Conservation (phyloP, 2,797 vertebrate species). For the Darevskia mixta region DNA sequence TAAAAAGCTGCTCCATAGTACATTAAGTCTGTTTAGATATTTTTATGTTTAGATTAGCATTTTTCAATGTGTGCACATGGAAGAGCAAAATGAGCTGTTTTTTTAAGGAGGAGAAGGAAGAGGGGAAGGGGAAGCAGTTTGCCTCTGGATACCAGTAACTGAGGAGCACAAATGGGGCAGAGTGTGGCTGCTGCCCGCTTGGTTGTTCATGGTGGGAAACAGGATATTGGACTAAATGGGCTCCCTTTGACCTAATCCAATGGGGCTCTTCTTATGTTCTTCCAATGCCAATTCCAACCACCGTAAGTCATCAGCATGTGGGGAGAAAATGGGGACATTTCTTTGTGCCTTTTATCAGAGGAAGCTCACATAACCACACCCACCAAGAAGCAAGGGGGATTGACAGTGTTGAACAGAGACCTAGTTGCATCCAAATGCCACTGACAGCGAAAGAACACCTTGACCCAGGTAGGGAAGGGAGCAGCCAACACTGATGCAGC, state of each 20-base stretch:
- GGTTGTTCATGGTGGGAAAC: no score
- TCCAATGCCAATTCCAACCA: no score
- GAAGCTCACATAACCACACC: neutral
- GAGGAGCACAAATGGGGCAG: neutral
- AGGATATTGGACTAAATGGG: no score
- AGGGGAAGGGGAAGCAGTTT: neutral
- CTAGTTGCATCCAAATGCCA: neutral
- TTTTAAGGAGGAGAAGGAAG: neutral
- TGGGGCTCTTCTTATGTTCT: no score
- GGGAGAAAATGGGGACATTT: slow-evolving; percentile 34
- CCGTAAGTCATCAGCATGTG: neutral
- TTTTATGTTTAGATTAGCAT: neutral
- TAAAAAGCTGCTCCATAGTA: slow-evolving; percentile 59
- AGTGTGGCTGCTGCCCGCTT: no score
- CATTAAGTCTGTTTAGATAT: slow-evolving; percentile 33
- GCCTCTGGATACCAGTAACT: neutral
- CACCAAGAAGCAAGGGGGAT: neutral
- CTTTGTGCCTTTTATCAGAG: neutral
- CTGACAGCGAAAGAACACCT: neutral
- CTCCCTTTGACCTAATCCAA: no score
- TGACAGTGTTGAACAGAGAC: no score
- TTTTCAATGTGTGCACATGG: accelerated
- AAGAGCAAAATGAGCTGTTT: neutral
- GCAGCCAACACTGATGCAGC: neutral
- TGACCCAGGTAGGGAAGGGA: neutral